Conservation (phyloP, 2,113 vertebrate genomes). For the Morone saxatilis region DNA sequence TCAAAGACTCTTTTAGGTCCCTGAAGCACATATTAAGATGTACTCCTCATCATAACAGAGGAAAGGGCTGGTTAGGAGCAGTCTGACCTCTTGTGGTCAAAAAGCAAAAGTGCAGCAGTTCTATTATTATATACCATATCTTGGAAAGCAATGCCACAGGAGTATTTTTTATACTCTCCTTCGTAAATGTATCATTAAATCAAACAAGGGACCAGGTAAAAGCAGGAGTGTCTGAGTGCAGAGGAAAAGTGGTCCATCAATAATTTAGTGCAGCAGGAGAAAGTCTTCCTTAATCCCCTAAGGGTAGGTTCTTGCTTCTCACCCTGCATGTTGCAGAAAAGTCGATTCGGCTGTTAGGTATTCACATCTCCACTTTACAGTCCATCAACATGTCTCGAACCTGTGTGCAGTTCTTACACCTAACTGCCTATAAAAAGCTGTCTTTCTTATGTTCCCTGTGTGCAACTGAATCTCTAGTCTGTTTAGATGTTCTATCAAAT, state of each 20-base stretch:
- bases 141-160: background rate
- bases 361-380: background rate
- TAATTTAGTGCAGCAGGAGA: conserved; percentile 30
- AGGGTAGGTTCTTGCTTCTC: background rate
- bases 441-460: background rate
- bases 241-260: conserved; percentile 29
- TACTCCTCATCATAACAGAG: background rate
- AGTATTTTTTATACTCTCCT: background rate
- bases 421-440: background rate
- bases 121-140: background rate
- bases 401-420: background rate
- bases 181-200: background rate
- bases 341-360: background rate
- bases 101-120: conserved; percentile 56
- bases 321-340: conserved; percentile 11
- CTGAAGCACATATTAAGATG: background rate
- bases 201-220: background rate
- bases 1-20: background rate
- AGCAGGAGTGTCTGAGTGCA: background rate
- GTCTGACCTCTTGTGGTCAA: conserved; percentile 77
- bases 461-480: conserved; percentile 1
- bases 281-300: background rate
- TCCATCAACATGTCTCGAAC: background rate
- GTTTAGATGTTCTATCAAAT: conserved; percentile 40
- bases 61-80: conserved; percentile 8